Base-by-base conservation (phyloP, 2,797 vertebrate genomes). In the Uromys caudimaculatus region DNA sequence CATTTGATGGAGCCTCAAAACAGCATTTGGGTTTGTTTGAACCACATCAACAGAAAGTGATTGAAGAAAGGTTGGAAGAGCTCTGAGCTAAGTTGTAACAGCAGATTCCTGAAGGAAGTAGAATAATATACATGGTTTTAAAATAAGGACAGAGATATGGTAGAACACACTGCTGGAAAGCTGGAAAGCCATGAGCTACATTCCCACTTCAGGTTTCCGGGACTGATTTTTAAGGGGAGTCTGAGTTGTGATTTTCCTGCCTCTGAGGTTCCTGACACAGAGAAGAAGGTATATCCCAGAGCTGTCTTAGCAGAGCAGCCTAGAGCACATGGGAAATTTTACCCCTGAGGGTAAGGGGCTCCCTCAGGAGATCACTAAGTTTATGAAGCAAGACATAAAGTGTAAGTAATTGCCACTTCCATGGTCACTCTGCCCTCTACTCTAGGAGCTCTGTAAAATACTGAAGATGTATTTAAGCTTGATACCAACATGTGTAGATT, bases 11-110 rank as follows among this genome's bases (percentile, higher is more conserved):
- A 17, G 7, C 24, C n/a, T 77, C 32, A 71, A 23, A 90, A 69
- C 6, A 64, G 38, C 10, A 60, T 78, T 91, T 52, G 56, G 6
- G 4, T 93, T 89, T 94, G 77, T 9, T 95, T 94, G 75, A 93
- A 73, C 8, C 58, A 69, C 35, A 52, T 19, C 19, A 52, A 69
- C 32, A 67, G 69, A 86, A 78, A 24, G 47, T 73, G 16, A 62
- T 14, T 56, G 54, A 69, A 94, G 54, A 88, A 95, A 60, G 64
- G 62, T 23, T 81, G 89, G 38, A 24, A 62, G 73, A 11, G 41
- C 35, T 75, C 14, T 27, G 3, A 73, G 35, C 12, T 54, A 47
- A 94, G 35, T 6, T 83, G 67, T 81, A 89, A 17, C 35, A 87
- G 32, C 19, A 2, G 92, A 90, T 58, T 87, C 35, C 27, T n/a